Evolutionary conservation across 2,888 invertebrate species (phyloP), one percentile per base, ranked within the genome.

Genomic region (Diploptera punctata): DNA sequence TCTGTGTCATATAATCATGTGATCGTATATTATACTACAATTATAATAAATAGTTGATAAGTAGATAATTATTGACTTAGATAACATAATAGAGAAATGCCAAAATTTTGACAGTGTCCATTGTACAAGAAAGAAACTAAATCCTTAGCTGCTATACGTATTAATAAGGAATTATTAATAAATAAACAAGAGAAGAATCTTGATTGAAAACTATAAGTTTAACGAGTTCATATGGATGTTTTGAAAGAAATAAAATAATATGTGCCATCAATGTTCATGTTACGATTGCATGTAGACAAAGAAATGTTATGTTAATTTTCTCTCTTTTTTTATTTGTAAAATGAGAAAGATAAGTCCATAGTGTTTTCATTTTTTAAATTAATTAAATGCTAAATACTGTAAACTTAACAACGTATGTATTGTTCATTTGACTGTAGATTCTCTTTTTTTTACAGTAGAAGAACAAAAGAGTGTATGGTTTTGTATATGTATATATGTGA

Each of bases 1-100:
- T 65, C 65, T 65, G 65, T 65, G 44, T 65, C 65, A 69, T 69
- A 60, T 69, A 60, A 52, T 43, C 60, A 49, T 60, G 69, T 69
- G 69, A 69, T 69, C 69, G 69, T 69, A n/a, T n/a, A n/a, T 4
- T 26, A 38, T 43, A 43, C 21, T 43, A 31, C 49, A 47, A 47
- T 68, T 43, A 67, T 44, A 67, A 65, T 16, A 31, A 29, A 47
- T 44, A 67, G 67, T n/a, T 18, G 9, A 19, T 65, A 24, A 29
- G 21, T 67, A 67, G 47, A 47, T 47, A 67, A 67, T 13, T 43
- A 57, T n/a, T 29, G 57, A 57, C 18, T 57, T 57, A 57, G 57
- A 57, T 16, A n/a, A n/a, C n/a, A n/a, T n/a, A n/a, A 31, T 57
- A 57, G 57, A 57, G n/a, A 26, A 57, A 29, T 0, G 57, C 57